These are phyloP conservation scores for Nebria brevicollis DNA, from an alignment of 2,888 invertebrate genomes.

Conservation along the genomic window DNA sequence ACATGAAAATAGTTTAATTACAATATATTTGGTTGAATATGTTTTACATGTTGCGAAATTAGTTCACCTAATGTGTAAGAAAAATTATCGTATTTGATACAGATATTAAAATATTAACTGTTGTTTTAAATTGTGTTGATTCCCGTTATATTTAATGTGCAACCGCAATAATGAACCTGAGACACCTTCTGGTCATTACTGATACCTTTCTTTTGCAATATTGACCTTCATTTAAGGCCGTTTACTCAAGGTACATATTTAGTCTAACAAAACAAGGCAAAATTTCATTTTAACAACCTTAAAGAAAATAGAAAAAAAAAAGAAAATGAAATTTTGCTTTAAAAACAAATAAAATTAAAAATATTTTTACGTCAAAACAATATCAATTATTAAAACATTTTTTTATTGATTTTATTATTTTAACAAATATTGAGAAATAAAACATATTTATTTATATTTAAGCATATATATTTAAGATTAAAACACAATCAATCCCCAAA, in stretches of 20 bases:
- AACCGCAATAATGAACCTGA: not conserved
- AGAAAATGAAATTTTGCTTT: no score
- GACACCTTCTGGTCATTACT: not conserved
- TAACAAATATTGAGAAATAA: no score
- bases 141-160: slow-evolving; percentile 1
- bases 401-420: no score
- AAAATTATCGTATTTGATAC: not conserved
- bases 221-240: not conserved
- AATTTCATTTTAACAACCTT: not conserved
- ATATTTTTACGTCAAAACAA: no score
- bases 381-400: no score
- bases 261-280: not conserved
- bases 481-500: not conserved
- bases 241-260: not conserved
- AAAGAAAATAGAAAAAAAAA: no score
- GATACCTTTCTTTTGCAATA: not conserved
- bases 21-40: no score
- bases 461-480: not conserved
- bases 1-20: no score
- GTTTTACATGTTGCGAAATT: no score
- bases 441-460: not conserved
- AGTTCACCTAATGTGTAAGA: no score
- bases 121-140: not conserved
- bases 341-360: no score
- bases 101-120: not conserved